Base-by-base conservation (phyloP, 2,888 invertebrate genomes). In the Schizaphis graminum region DNA sequence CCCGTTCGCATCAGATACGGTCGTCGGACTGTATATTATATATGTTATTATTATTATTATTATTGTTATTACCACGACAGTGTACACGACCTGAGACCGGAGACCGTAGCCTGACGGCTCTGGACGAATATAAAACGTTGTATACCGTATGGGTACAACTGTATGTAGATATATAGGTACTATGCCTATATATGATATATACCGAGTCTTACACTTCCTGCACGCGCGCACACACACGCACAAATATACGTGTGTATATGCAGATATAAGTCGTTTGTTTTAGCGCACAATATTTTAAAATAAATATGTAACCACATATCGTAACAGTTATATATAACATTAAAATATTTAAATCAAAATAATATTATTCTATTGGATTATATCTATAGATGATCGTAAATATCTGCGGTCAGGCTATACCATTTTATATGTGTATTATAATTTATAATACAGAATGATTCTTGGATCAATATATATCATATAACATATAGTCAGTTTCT, bases 1-100 rank as follows among this genome's bases (percentile, higher is more conserved):
- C 67, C 67, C n/a, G 49, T 49, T 77, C 49, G 24, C 91, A 77
- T 91, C 91, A 53, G 91, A 91, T 91, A 77, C 91, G 91, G 67
- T 67, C 91, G 49, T 77, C 47, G 47, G 49, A n/a, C 16, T 49
- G 49, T 28, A 67, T 49, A 86, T 86, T 47, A 28, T 86, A 28
- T 86, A 86, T 44, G 5, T 47, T 49, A 5, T 53, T 53, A 53
- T 53, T 53, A 7, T n/a, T 77, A 35, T 77, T 77, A 67, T n/a
- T 67, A 67, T 77, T 77, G 21, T 77, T 77, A 77, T 77, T 77
- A 77, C 35, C 16, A 21, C 77, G n/a, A 67, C 67, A 67, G 67
- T 67, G 67, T 67, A 67, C 67, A 67, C 67, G 77, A 77, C 77
- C 77, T 35, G 77, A 77, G 35, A 35, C 35, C 67, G 67, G 67